Conservation (phyloP, 2,113 vertebrate genomes). For the Paracyprichromis sp. region DNA sequence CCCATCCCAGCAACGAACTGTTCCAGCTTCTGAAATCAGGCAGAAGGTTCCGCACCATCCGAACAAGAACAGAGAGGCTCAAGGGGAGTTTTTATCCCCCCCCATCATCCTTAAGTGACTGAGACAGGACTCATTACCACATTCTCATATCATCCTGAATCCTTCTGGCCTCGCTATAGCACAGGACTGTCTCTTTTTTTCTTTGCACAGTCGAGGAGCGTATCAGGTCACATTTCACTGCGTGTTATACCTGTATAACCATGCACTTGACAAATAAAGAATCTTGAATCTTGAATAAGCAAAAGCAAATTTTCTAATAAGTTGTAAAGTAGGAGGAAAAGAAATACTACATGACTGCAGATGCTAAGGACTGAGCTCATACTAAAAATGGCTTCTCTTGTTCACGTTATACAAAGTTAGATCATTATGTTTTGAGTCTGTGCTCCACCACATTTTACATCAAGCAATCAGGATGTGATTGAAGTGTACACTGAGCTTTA, state of each 20-base stretch:
- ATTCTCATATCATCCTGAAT: no score
- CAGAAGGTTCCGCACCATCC: background rate
- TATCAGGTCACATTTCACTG: background rate
- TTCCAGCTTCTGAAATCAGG: background rate
- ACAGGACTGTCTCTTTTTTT: background rate
- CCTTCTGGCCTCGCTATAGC: no score
- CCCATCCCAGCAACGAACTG: background rate
- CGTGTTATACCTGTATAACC: background rate
- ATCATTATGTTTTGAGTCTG: background rate
- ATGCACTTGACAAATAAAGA: background rate
- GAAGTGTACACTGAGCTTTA: background rate
- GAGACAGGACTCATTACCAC: no score
- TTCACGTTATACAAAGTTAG: background rate
- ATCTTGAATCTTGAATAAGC: background rate
- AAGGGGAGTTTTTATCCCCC: background rate
- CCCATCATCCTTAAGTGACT: no score
- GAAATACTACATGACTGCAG: background rate
- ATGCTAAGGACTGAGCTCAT: background rate
- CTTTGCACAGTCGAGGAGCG: background rate
- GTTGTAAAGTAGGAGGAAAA: background rate
- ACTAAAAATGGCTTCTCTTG: background rate
- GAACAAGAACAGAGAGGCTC: background rate
- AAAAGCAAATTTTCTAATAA: background rate
- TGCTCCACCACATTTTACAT: background rate
- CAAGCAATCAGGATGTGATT: background rate